Evolutionary conservation across 64 coral and sea anemone species (phyloP).

Genomic region (Montipora sp.): DNA sequence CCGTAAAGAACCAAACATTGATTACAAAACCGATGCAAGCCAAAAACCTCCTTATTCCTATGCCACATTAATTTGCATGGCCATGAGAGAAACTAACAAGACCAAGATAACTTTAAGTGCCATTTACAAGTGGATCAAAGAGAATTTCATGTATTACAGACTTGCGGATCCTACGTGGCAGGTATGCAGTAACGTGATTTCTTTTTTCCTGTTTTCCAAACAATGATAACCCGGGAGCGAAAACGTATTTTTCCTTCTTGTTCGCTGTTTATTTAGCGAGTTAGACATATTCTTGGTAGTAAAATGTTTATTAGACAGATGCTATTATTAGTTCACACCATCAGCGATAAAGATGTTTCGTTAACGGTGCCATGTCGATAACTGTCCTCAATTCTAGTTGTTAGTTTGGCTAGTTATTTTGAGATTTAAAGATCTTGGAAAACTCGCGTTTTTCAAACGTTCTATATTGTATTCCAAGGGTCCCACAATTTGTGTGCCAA

Average conservation of each 20-base stretch:
- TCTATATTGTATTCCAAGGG: background rate
- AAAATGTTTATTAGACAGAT: background rate
- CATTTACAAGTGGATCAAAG: conserved; percentile 99
- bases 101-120: conserved; percentile 94
- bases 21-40: conserved; percentile 91
- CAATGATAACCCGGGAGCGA: background rate
- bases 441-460: background rate
- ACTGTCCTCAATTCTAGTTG: too few relatives aligned
- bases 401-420: background rate
- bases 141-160: conserved; percentile 98
- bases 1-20: conserved; percentile 85
- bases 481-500: background rate
- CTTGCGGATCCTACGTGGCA: conserved; percentile 97
- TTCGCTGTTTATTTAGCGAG: conserved; percentile 10
- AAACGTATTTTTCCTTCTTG: background rate
- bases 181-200: conserved; percentile 44
- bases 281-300: conserved; percentile 2
- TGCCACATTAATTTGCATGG: conserved; percentile 98
- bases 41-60: conserved; percentile 97
- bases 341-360: background rate
- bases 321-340: background rate
- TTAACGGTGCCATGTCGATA: background rate
- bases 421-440: background rate
- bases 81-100: conserved; percentile 97
- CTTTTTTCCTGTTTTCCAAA: background rate